Evolutionary conservation across 2,888 invertebrate species (phyloP).

Genomic region (Synergus japonicus): DNA sequence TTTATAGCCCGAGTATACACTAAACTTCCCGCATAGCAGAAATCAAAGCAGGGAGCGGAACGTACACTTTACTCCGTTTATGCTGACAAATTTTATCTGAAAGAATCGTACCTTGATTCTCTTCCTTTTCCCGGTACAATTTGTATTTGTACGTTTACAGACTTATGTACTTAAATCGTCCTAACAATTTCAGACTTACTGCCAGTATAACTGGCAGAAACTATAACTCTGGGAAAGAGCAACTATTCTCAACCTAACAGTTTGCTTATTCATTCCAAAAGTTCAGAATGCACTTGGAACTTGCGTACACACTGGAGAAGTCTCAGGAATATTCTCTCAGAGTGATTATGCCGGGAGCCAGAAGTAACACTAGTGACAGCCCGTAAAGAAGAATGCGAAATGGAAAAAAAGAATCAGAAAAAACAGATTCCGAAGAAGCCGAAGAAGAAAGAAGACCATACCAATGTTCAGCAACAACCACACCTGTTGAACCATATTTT

Average conservation of each 20-base stretch:
- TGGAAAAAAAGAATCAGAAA: background rate
- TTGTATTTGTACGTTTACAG: background rate
- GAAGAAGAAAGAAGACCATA: background rate
- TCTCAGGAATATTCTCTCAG: slow-evolving; percentile 17
- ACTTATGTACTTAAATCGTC: background rate
- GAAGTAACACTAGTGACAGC: slow-evolving; percentile 8
- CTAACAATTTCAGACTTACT: background rate
- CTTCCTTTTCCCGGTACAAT: background rate
- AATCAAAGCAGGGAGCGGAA: slow-evolving; percentile 1
- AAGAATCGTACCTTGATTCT: background rate
- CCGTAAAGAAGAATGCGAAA: background rate
- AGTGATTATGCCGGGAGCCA: slow-evolving; percentile 26
- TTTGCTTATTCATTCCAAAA: background rate
- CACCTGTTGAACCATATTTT: too few species aligned
- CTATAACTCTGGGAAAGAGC: background rate
- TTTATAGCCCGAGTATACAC: slow-evolving; percentile 13
- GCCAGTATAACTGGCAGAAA: background rate
- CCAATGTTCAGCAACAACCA: background rate
- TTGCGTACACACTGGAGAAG: slow-evolving; percentile 20
- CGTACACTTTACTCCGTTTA: background rate
- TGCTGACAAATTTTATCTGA: slow-evolving; percentile 4
- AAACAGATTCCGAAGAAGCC: background rate
- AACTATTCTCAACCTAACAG: slow-evolving; percentile 23
- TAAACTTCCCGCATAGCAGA: background rate
- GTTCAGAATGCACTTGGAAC: slow-evolving; percentile 1